Evolutionary conservation across 2,888 invertebrate species (phyloP).

Genomic region (Copidosoma aretas): DNA sequence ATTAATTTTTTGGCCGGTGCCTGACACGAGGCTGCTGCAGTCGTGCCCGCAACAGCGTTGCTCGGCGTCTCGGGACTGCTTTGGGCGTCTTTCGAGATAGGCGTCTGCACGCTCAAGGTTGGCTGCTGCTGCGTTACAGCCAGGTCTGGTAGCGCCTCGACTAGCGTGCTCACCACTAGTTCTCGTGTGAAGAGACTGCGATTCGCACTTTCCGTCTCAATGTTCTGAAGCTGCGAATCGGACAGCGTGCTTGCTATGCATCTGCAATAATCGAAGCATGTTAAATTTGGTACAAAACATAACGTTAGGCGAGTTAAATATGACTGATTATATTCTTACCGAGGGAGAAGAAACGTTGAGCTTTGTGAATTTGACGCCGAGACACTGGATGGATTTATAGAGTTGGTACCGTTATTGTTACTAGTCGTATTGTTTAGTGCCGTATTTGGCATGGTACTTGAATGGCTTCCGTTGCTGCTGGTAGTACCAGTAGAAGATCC

Average conservation of each 20-base stretch:
- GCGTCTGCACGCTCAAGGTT: constrained; percentile 50
- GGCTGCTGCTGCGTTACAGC: constrained; percentile 49
- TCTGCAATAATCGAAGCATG: constrained; percentile 43
- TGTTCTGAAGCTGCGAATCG: constrained; percentile 57
- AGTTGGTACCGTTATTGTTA: constrained; percentile 58
- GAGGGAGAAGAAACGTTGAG: constrained; percentile 60
- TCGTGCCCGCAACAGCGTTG: constrained; percentile 44
- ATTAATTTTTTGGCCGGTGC: constrained; percentile 47
- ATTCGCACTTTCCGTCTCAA: constrained; percentile 60
- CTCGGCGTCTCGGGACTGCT: constrained; percentile 56
- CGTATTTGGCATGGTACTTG: constrained; percentile 58
- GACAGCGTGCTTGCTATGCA: constrained; percentile 58
- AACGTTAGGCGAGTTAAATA: background rate
- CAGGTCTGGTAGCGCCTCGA: constrained; percentile 57
- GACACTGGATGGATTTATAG: constrained; percentile 54
- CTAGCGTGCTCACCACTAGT: constrained; percentile 57
- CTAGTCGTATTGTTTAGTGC: constrained; percentile 57
- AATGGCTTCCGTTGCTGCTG: constrained; percentile 53
- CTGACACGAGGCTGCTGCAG: constrained; percentile 48
- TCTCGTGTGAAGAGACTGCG: constrained; percentile 58
- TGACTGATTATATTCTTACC: constrained; percentile 46
- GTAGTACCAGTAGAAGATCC: constrained; percentile 65
- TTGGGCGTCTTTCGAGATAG: constrained; percentile 51
- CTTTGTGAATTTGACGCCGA: constrained; percentile 58
- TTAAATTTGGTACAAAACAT: background rate